Percentiles rank a stretch among this genome's conserved stretches.
Evolutionary conservation across 1,140 invertebrate genomes (phyloP).

Genomic region (Drosophila mojavensis): DNA sequence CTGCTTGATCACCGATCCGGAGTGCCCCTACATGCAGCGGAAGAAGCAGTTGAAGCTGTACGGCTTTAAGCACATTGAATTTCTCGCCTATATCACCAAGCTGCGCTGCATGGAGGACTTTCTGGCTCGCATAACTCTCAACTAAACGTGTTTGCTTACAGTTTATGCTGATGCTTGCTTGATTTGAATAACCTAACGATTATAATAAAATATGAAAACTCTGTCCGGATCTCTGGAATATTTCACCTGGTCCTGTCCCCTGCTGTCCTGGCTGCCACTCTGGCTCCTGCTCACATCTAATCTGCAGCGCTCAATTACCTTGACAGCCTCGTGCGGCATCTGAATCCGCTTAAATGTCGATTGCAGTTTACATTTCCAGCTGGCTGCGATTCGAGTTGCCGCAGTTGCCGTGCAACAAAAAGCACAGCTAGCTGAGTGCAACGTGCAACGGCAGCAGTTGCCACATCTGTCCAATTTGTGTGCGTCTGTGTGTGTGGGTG

Average conservation of each 20-base stretch:
- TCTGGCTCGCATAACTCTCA: background rate
- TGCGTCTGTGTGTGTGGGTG: background rate
- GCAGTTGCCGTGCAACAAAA: background rate
- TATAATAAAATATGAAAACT: too few relatives aligned
- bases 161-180: too few relatives aligned
- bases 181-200: too few relatives aligned
- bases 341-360: conserved; percentile 44
- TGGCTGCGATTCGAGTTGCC: background rate
- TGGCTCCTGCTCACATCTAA: conserved; percentile 3
- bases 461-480: conserved; percentile 40
- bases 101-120: background rate
- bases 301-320: conserved; percentile 37
- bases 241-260: background rate
- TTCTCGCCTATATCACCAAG: background rate
- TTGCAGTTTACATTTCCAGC: conserved; percentile 36
- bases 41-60: too few relatives aligned
- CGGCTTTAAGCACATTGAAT: background rate
- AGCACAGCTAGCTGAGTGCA: background rate
- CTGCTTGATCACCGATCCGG: background rate
- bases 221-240: too few relatives aligned
- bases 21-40: background rate
- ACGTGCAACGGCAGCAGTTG: background rate
- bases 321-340: conserved; percentile 37
- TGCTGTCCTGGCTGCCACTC: background rate
- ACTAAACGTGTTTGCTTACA: background rate